These are phyloP conservation scores for Hydroisotoma schaefferi DNA, from an alignment of 2,888 invertebrate species.

Conservation along the genomic window DNA sequence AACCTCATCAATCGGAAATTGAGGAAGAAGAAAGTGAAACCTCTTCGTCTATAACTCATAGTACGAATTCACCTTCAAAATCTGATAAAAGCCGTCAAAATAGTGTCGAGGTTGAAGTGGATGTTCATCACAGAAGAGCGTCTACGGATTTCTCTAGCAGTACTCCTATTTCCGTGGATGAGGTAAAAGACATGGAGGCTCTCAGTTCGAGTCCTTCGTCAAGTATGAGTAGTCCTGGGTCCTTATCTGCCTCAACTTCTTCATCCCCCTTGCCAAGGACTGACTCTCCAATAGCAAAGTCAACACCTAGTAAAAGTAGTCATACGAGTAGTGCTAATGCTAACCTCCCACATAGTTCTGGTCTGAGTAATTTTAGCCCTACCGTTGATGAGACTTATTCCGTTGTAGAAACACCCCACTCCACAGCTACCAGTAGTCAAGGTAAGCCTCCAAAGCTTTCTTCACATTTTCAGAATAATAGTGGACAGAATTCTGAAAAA, in stretches of 20 bases:
- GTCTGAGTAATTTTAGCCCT: conserved; percentile 22
- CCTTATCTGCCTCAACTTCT: conserved; percentile 31
- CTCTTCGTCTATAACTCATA: conserved; percentile 21
- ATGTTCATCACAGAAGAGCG: conserved; percentile 29
- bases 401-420: conserved; percentile 31
- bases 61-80: conserved; percentile 1
- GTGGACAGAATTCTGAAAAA: conserved; percentile 27
- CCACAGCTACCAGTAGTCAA: conserved; percentile 41
- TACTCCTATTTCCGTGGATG: conserved; percentile 16
- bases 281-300: conserved; percentile 5
- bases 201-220: conserved; percentile 37
- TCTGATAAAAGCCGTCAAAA: conserved; percentile 6
- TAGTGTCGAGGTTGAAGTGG: conserved; percentile 31
- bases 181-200: conserved; percentile 28
- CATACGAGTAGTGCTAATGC: conserved; percentile 29
- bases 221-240: conserved; percentile 37
- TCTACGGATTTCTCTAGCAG: conserved; percentile 1
- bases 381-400: conserved; percentile 4
- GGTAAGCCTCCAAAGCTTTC: conserved; percentile 38
- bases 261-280: conserved; percentile 37
- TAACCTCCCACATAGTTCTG: conserved; percentile 17
- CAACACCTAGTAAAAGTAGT: conserved; percentile 17
- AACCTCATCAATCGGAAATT: conserved; percentile 32
- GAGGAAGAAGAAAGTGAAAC: conserved; percentile 42
- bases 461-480: conserved; percentile 26